phyloP scores from a whole-genome alignment of 2,797 vertebrate species.

The Arrhamphus sclerolepis region DNA sequence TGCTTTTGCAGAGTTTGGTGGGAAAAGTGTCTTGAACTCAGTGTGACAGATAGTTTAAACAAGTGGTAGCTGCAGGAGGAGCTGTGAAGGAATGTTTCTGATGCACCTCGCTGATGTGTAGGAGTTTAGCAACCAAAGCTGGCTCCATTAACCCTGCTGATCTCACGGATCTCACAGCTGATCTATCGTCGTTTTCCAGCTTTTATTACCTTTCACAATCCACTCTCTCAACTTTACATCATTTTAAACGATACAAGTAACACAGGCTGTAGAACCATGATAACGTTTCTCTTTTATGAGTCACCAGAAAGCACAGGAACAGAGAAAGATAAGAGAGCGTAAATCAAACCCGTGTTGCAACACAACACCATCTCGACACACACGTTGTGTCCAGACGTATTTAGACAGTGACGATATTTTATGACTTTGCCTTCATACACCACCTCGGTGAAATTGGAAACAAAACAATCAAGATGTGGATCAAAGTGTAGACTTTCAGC shows the following conservation, averaged over 20 bases:
- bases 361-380: no score
- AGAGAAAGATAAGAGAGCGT: not conserved
- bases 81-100: conserved; percentile 17
- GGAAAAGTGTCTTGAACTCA: not conserved
- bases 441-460: no score
- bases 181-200: not conserved
- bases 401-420: no score
- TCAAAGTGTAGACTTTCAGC: no score
- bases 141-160: conserved; percentile 1
- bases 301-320: not conserved
- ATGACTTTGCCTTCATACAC: no score
- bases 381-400: no score
- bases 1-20: not conserved
- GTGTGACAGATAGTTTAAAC: not conserved
- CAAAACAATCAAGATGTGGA: no score
- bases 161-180: no score
- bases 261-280: not conserved
- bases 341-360: not conserved
- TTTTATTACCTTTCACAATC: not conserved
- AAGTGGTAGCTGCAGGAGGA: conserved; percentile 1
- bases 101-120: not conserved
- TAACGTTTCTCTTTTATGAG: not conserved
- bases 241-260: not conserved
- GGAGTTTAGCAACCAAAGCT: not conserved
- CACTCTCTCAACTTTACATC: not conserved